These are phyloP conservation scores for Delia radicum DNA, from an alignment of 1,140 invertebrate species.

Conservation along the genomic window DNA sequence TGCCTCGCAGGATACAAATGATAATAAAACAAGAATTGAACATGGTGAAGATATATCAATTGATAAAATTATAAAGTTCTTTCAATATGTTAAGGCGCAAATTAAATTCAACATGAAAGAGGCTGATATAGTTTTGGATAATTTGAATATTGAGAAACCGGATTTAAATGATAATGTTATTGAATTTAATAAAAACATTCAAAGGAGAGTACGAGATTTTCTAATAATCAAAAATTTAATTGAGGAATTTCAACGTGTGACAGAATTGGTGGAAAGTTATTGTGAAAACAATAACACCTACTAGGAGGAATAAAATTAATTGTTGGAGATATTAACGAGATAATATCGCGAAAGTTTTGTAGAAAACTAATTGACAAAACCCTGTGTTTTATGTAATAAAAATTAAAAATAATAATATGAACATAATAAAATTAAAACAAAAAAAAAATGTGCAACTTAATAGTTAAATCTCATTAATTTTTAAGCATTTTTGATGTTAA, in stretches of 20 bases:
- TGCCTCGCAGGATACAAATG: neutral
- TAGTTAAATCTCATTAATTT: neutral
- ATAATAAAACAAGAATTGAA: neutral
- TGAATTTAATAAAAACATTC: neutral
- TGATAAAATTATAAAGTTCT: neutral
- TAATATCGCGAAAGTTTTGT: neutral
- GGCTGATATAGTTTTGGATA: neutral
- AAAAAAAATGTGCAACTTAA: neutral
- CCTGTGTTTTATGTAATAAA: no score
- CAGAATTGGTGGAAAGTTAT: neutral
- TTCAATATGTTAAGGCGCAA: neutral
- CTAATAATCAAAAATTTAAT: neutral
- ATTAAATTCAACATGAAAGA: neutral
- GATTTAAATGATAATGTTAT: neutral
- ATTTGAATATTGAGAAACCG: neutral
- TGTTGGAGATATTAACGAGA: neutral
- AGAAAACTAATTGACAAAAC: neutral
- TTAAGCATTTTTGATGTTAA: conserved; percentile 11
- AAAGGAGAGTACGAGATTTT: neutral
- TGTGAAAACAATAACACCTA: neutral
- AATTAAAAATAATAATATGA: neutral
- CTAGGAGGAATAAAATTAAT: no score
- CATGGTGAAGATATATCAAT: neutral
- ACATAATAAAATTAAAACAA: neutral
- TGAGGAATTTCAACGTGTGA: neutral